A percentile compares a stretch with the other conserved stretches of the same genome.
These are phyloP conservation scores for Dryobotodes eremita DNA, from an alignment of 2,888 invertebrate species.

Conservation along the genomic window DNA sequence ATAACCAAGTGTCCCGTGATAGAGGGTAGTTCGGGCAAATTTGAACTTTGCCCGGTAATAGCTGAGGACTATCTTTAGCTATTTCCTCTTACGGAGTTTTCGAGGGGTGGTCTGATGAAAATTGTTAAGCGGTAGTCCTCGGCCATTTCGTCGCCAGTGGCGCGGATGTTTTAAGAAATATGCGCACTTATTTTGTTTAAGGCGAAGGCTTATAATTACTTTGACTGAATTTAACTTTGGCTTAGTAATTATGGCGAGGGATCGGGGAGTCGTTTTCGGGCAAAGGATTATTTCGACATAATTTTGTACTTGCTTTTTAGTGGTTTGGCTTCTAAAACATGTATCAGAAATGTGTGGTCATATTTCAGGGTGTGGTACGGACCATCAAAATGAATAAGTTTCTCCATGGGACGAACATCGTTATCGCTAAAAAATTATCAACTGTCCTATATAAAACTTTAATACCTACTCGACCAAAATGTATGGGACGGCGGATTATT, in stretches of 20 bases:
- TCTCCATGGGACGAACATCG: not conserved
- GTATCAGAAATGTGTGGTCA: not conserved
- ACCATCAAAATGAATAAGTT: not conserved
- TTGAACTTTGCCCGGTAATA: conserved; percentile 76
- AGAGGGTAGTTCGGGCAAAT: conserved; percentile 76
- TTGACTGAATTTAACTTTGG: conserved; percentile 56
- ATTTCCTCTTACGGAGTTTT: conserved; percentile 70
- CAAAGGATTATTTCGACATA: conserved; percentile 6
- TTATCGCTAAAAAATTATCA: not conserved
- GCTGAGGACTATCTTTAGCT: conserved; percentile 71
- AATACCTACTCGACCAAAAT: not conserved
- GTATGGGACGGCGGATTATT: not conserved
- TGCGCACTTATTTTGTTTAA: conserved; percentile 67
- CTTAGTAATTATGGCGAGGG: conserved; percentile 24
- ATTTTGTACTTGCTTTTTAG: conserved; percentile 13
- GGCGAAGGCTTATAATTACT: conserved; percentile 63
- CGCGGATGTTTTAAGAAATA: conserved; percentile 64
- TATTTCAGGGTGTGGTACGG: not conserved
- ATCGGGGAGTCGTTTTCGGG: not conserved
- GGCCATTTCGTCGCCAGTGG: conserved; percentile 60
- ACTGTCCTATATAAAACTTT: not conserved
- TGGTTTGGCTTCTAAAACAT: not conserved
- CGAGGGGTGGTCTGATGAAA: conserved; percentile 67
- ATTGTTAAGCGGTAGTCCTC: conserved; percentile 64
- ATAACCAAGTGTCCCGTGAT: conserved; percentile 73